These are phyloP conservation scores for Oryzias sinensis DNA, from an alignment of 2,797 vertebrate genomes.

Conservation along the genomic window DNA sequence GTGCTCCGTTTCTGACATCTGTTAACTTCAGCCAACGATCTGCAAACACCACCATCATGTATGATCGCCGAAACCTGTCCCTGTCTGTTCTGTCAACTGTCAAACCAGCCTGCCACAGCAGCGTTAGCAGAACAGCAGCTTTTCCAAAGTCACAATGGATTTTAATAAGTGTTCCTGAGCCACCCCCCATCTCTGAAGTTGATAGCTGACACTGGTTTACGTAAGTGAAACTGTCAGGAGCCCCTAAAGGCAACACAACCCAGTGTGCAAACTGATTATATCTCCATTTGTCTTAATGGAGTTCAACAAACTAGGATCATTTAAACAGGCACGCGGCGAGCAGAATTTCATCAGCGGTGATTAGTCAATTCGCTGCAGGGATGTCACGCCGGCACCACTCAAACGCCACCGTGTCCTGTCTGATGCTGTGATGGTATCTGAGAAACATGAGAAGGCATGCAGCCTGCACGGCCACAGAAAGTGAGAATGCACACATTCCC, in stretches of 20 bases:
- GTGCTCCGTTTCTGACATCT: too few relatives aligned
- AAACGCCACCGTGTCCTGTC: conserved; percentile 23
- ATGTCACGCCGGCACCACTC: conserved; percentile 31
- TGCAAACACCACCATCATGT: not conserved
- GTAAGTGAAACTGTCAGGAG: conserved; percentile 8
- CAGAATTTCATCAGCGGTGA: conserved; percentile 24
- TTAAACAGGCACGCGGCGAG: conserved; percentile 13
- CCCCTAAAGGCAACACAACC: conserved; percentile 2
- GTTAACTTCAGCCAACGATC: not conserved
- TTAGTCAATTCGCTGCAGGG: conserved; percentile 31
- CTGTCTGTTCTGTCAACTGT: too few relatives aligned
- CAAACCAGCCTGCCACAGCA: not conserved
- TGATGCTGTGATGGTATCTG: conserved; percentile 43
- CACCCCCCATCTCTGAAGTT: conserved; percentile 10
- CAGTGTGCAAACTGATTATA: conserved; percentile 7
- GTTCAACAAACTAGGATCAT: conserved; percentile 18
- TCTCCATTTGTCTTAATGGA: conserved; percentile 29
- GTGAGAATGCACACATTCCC: conserved; percentile 20
- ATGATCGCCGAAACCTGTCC: too few relatives aligned
- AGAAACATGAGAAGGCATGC: conserved; percentile 41
- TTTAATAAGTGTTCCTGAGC: conserved; percentile 2
- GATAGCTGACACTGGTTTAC: conserved; percentile 6
- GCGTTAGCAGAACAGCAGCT: not conserved
- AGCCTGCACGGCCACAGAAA: conserved; percentile 2
- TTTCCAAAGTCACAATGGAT: conserved; percentile 3